Base-by-base conservation (phyloP, 2,113 vertebrate genomes). In the Pontoporia blainvillei region DNA sequence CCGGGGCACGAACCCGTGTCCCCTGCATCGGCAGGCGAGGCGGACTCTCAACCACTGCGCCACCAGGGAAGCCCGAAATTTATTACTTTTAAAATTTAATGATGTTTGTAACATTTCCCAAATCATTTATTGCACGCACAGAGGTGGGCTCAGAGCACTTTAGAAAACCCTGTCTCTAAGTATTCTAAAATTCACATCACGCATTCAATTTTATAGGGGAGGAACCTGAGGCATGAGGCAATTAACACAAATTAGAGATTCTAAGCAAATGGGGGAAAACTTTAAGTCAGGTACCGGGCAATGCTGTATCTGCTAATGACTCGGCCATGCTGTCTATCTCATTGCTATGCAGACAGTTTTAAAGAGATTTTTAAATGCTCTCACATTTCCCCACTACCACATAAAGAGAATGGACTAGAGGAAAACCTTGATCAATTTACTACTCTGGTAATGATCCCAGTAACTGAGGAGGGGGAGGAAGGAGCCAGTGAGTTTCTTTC, bases 391-490 rank as follows among this genome's bases (percentile, higher is more conserved):
- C 54, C 29, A 72, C 39, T 94, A 71, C 54, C 66, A 79, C 69
- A 87, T 87, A 75, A 93, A 94, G 67, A 92, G 69, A 89, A 95
- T 94, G 86, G 95, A 91, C 25, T 66, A 95, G 62, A 79, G 84
- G 93, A 86, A 92, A 94, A 92, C 75, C 73, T 91, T 95, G 78
- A 96, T 97, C 14, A 0, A 95, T 95, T 97, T 97, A 97, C 95
- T 97, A 91, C 95, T 97, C 89, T 97, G 96, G 98, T 98, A 96
- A 97, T 97, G 93, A 98, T 97, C 94, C 95, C 94, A 97, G 92
- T 78, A 52, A 86, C 86, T 62, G 67, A 94, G 57, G 34, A 86
- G 64, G 57, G 21, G 59, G 69, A 18, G 81, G 20, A 46, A 36
- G n/a, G 73, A 98, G 64, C 67, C 78, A 96, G 61, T 67, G 96